Conservation (phyloP, 2,888 invertebrate genomes). For the Calameuta pallipes region DNA sequence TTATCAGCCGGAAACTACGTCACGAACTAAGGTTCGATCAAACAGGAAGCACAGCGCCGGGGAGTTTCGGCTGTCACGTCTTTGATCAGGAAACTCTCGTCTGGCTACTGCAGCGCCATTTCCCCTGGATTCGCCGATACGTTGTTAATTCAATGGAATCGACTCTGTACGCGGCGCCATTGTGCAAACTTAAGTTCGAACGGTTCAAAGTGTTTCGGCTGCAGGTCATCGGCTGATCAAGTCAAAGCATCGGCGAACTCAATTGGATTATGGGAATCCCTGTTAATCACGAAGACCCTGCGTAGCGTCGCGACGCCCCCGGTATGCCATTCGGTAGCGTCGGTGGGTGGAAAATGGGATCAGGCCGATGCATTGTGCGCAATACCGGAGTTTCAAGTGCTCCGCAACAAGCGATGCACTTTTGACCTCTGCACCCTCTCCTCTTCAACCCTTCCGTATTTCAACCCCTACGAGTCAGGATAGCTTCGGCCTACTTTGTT, state of each 20-base stretch:
- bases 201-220: slow-evolving; percentile 22
- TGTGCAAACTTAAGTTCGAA: slow-evolving; percentile 34
- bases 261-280: slow-evolving; percentile 37
- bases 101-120: slow-evolving; percentile 5
- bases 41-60: no score
- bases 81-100: slow-evolving; percentile 8
- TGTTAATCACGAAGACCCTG: slow-evolving; percentile 1
- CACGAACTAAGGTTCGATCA: not conserved
- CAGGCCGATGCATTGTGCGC: no score
- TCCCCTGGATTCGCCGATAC: slow-evolving; percentile 9
- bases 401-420: not conserved
- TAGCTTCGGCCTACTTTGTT: no score
- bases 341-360: no score
- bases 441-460: no score
- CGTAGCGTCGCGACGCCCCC: not conserved
- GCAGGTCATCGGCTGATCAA: slow-evolving; percentile 31
- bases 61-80: not conserved
- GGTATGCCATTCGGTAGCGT: not conserved
- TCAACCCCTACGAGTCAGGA: no score
- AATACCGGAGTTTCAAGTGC: no score
- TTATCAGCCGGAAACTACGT: not conserved
- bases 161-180: slow-evolving; percentile 23
- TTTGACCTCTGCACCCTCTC: not conserved
- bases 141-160: slow-evolving; percentile 28
- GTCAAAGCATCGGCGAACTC: slow-evolving; percentile 42